Evolutionary conservation across 1,140 invertebrate genomes (phyloP).

Genomic region (Drosophila repletoides): DNA sequence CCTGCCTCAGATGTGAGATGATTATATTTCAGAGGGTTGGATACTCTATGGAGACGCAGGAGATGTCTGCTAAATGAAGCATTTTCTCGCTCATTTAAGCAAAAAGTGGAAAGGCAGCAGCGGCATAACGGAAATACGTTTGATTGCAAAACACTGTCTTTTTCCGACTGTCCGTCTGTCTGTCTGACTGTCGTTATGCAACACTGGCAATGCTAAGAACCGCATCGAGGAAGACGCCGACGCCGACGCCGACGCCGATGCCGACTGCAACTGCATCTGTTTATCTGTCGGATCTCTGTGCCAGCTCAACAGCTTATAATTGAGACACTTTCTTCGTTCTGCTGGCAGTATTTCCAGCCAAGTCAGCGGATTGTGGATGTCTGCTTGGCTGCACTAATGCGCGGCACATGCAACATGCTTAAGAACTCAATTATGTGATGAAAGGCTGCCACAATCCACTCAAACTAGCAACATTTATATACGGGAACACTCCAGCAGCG

Average conservation of each 20-base stretch:
- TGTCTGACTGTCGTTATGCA: slow-evolving; percentile 30
- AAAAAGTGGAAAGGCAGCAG: neutral
- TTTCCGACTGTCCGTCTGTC: slow-evolving; percentile 9
- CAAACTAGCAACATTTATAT: slow-evolving; percentile 4
- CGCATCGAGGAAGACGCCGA: slow-evolving; percentile 9
- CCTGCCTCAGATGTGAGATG: slow-evolving; percentile 13
- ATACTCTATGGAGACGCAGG: neutral
- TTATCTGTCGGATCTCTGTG: neutral
- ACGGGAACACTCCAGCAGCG: slow-evolving; percentile 17
- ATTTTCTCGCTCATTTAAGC: slow-evolving; percentile 37
- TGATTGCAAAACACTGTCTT: slow-evolving; percentile 37
- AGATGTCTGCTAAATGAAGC: slow-evolving; percentile 32
- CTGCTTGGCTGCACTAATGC: slow-evolving; percentile 47
- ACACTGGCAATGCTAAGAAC: slow-evolving; percentile 33
- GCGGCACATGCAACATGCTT: slow-evolving; percentile 41
- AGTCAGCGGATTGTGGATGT: slow-evolving; percentile 18
- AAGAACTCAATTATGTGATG: slow-evolving; percentile 60
- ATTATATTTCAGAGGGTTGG: slow-evolving; percentile 8
- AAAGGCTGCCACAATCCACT: slow-evolving; percentile 39
- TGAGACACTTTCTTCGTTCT: slow-evolving; percentile 27
- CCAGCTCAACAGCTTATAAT: slow-evolving; percentile 22
- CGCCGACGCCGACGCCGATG: neutral
- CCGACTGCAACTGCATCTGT: neutral
- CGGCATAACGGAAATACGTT: slow-evolving; percentile 34
- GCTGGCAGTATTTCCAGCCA: neutral